These are phyloP conservation scores for Scaptomyza flava DNA, from an alignment of 2,888 invertebrate species.

Conservation along the genomic window DNA sequence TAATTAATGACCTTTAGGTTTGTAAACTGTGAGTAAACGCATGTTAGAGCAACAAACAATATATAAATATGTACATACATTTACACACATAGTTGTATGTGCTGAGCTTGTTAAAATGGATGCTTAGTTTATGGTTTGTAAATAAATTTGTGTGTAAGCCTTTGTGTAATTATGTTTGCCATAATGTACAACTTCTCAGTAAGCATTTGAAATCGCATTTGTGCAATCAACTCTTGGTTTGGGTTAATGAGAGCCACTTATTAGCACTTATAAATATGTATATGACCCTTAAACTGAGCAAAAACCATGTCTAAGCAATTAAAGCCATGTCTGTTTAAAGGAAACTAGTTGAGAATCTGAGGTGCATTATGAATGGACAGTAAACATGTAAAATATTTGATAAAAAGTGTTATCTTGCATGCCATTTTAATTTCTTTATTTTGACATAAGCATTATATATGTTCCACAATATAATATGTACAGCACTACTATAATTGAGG, in stretches of 20 bases:
- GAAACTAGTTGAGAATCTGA: neutral
- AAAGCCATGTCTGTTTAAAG: neutral
- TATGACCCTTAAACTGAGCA: constrained; percentile 7
- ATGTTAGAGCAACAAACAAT: constrained; percentile 2
- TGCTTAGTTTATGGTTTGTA: constrained; percentile 56
- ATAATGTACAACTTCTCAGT: constrained; percentile 36
- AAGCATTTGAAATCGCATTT: constrained; percentile 26
- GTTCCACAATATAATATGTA: too few relatives aligned
- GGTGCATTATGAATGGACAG: neutral
- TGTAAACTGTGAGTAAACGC: constrained; percentile 47
- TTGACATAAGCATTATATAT: too few relatives aligned
- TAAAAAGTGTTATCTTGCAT: neutral
- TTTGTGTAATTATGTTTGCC: constrained; percentile 56
- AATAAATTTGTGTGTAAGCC: constrained; percentile 53
- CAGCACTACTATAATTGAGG: too few relatives aligned
- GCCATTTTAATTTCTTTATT: too few relatives aligned
- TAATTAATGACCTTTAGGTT: constrained; percentile 68
- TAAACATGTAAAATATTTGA: neutral
- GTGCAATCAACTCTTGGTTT: constrained; percentile 12
- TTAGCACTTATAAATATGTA: neutral
- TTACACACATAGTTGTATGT: constrained; percentile 1
- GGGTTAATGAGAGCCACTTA: constrained; percentile 26
- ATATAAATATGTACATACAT: constrained; percentile 1
- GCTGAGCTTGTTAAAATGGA: constrained; percentile 27
- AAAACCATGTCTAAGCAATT: constrained; percentile 2